These are phyloP conservation scores for Agriotes lineatus DNA, from an alignment of 2,888 invertebrate species.

Conservation along the genomic window DNA sequence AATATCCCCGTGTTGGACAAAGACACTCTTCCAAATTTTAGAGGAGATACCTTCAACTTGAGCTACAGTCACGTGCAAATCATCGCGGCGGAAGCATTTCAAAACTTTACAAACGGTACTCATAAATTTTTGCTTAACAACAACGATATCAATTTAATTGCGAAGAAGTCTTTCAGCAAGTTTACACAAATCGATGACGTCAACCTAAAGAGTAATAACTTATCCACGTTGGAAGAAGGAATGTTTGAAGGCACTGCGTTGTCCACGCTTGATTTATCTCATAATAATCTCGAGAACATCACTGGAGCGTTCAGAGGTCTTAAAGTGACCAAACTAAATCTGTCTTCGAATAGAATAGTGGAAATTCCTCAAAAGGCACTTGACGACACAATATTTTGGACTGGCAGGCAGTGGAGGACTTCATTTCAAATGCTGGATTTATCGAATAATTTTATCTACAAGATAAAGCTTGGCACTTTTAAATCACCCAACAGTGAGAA, in stretches of 20 bases:
- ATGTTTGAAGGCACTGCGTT: slow-evolving; percentile 27
- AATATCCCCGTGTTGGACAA: too few species aligned
- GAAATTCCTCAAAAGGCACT: slow-evolving; percentile 20
- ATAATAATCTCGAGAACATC: slow-evolving; percentile 21
- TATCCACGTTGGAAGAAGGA: slow-evolving; percentile 4
- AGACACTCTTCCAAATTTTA: too few species aligned
- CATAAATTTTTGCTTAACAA: slow-evolving; percentile 27
- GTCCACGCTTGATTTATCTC: slow-evolving; percentile 28
- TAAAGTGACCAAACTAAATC: slow-evolving; percentile 25
- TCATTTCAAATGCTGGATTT: slow-evolving; percentile 10
- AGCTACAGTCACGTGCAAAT: slow-evolving; percentile 30
- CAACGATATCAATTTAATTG: slow-evolving; percentile 31
- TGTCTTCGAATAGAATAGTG: slow-evolving; percentile 33
- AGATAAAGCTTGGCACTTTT: slow-evolving; percentile 15
- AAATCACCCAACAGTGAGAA: slow-evolving; percentile 19
- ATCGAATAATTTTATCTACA: slow-evolving; percentile 24
- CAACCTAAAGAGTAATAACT: slow-evolving; percentile 23
- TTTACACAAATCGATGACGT: slow-evolving; percentile 25
- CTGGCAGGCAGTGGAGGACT: slow-evolving; percentile 18
- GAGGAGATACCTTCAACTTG: slow-evolving; percentile 31
- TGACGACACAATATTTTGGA: slow-evolving; percentile 29
- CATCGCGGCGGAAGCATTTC: slow-evolving; percentile 26
- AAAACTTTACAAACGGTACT: slow-evolving; percentile 11
- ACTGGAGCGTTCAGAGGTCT: slow-evolving; percentile 11
- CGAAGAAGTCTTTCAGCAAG: slow-evolving; percentile 25